Evolutionary conservation across 2,797 vertebrate genomes (phyloP), one percentile per base, ranked within the genome.

Genomic region (Natrix natrix): DNA sequence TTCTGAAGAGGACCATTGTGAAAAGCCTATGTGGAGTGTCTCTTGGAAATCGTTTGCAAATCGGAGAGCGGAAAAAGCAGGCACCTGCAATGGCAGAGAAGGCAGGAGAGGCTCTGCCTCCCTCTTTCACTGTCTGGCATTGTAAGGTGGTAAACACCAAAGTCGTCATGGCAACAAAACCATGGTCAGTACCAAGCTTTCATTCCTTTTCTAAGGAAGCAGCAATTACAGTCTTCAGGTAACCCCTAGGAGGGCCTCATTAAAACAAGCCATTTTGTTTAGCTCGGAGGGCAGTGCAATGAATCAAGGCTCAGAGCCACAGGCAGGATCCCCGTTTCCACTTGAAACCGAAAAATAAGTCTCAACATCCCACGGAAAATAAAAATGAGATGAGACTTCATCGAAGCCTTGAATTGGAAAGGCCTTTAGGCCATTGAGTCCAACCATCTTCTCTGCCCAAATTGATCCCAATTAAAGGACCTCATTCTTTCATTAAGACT

Each of bases 121-220:
- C 43, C 17, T 6, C 6, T 88, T 91, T 66, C 52, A 55, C 91
- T 94, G 93, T 91, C 90, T 87, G 60, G 88, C 20, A 8, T 10
- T 94, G 87, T 94, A 90, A 63, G 86, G 56, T 86, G 92, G 78
- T 90, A 93, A 95, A 95, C 91, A 94, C 74, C 92, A 94, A 86
- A 91, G 92, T 59, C 94, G 92, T 91, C 90, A 95, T 94, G 94
- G 97, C 94, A 97, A 96, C 94, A 57, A 95, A 96, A 61, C 89
- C 91, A 88, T 94, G 94, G 95, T 92, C 95, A 95, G 90, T 37
- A 60, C 93, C 94, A 95, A 91, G 52, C 93, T 78, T 87, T 86
- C 66, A 56, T 93, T 87, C 91, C 87, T 93, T 54, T 91, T 94
- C 91, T 83, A 86, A 91, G 95, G 92, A 95, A 94, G 66, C 83